phyloP scores from a whole-genome alignment of 2,797 vertebrate genomes.

The Sarcophilus harrisii region DNA sequence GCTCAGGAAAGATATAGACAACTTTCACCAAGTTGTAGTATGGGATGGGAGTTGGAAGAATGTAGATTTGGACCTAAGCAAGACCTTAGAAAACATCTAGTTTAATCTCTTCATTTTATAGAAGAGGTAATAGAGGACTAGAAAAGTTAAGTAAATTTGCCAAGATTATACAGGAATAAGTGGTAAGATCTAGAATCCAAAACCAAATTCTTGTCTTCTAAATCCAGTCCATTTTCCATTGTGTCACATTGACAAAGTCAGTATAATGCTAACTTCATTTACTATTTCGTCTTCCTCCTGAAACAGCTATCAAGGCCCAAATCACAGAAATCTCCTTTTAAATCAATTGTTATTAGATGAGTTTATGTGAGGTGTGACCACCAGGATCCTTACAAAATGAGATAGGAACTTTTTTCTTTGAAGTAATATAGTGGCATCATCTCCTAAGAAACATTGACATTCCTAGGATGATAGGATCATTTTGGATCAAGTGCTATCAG shows the following conservation, averaged over 20 bases:
- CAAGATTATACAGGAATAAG: background rate
- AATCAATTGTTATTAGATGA: background rate
- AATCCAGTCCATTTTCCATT: background rate
- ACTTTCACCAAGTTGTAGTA: background rate
- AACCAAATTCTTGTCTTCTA: background rate
- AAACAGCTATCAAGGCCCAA: background rate
- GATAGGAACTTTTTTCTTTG: background rate
- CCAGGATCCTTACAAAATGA: background rate
- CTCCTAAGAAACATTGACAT: background rate
- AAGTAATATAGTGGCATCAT: background rate
- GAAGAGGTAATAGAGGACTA: background rate
- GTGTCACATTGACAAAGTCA: background rate
- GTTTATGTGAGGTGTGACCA: background rate
- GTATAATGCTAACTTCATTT: background rate
- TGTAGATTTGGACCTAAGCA: background rate
- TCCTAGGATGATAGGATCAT: background rate
- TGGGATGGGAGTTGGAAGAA: background rate
- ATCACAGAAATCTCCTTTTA: background rate
- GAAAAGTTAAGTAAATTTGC: background rate
- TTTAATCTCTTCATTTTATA: background rate
- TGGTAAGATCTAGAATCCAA: background rate
- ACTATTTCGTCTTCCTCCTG: background rate
- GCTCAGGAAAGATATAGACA: background rate
- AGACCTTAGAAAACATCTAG: background rate
- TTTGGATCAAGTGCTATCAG: background rate